These are phyloP conservation scores for Eospalax fontanierii DNA, from an alignment of 2,797 vertebrate genomes.

Conservation along the genomic window DNA sequence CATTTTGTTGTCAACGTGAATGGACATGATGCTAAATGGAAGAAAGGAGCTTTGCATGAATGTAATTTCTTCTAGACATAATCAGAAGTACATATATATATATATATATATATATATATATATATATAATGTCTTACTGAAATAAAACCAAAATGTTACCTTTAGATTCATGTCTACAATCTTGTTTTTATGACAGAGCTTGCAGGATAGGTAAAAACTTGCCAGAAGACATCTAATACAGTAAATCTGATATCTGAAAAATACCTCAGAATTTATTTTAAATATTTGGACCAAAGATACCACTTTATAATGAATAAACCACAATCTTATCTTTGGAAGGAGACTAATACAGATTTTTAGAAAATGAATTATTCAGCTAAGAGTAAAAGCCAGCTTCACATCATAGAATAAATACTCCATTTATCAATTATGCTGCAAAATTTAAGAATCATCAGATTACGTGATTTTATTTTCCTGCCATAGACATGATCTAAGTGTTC, in stretches of 20 bases:
- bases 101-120: too few species aligned
- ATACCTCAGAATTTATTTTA: slow-evolving; percentile 12
- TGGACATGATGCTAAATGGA: slow-evolving; percentile 66
- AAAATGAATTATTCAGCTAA: not conserved
- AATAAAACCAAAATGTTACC: slow-evolving; percentile 60
- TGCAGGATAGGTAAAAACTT: not conserved
- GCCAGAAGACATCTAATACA: not conserved
- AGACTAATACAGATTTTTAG: not conserved
- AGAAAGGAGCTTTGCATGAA: slow-evolving; percentile 48
- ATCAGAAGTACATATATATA: not conserved
- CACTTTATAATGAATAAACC: not conserved
- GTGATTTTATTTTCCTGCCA: not conserved
- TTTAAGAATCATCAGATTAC: not conserved
- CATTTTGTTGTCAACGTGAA: slow-evolving; percentile 71
- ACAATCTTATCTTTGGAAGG: not conserved
- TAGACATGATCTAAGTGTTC: not conserved
- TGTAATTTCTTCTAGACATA: slow-evolving; percentile 10
- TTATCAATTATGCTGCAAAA: not conserved
- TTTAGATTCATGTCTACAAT: slow-evolving; percentile 55
- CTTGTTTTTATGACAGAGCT: slow-evolving; percentile 18
- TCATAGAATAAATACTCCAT: not conserved
- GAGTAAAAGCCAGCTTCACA: not conserved
- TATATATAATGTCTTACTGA: slow-evolving; percentile 59
- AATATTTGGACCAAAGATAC: not conserved
- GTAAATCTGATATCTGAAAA: not conserved